Evolutionary conservation across 2,888 invertebrate species (phyloP), one percentile per base, ranked within the genome.

Genomic region (Morinoia aosen): DNA sequence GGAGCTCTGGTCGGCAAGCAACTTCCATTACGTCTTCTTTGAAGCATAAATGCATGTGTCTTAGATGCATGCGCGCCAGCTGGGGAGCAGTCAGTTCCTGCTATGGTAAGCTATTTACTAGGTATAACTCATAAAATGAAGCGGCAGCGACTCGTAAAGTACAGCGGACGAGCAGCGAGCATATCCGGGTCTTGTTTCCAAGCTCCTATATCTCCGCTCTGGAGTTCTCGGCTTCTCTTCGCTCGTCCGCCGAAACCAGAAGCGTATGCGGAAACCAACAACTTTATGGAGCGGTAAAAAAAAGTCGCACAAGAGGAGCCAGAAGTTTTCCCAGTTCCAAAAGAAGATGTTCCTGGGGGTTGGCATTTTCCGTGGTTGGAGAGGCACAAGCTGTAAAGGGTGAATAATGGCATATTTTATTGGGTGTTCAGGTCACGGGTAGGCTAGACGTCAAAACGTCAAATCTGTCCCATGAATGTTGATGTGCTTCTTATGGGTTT

Each of bases 181-280:
- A 95, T 95, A 95, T 95, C 95, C 95, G 95, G 64, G 95, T 95
- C 95, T 95, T 95, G 95, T 95, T 95, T 95, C 95, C 95, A 95
- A 64, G 95, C 61, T 64, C 95, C 58, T 95, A 64, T 95, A 95
- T 95, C 95, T 93, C 93, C n/a, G 57, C 57, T 33, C 93, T 57
- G 33, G 93, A 93, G 93, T 93, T 93, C 93, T 93, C 93, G 14
- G 93, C 93, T 33, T 93, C 93, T 93, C 93, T 93, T 93, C 93
- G 93, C 93, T 93, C 93, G 93, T 93, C 93, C 19, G 48, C 93
- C 39, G 93, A 93, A 93, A 93, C 93, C 93, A 93, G 93, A 93
- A 93, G 93, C 93, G 93, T 93, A 93, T 93, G 93, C 93, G 93
- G 93, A 93, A 93, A 93, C 93, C 93, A 93, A 93, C 93, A 93